Evolutionary conservation across 1,140 invertebrate species (phyloP).

Genomic region (Solenopsis fugax): DNA sequence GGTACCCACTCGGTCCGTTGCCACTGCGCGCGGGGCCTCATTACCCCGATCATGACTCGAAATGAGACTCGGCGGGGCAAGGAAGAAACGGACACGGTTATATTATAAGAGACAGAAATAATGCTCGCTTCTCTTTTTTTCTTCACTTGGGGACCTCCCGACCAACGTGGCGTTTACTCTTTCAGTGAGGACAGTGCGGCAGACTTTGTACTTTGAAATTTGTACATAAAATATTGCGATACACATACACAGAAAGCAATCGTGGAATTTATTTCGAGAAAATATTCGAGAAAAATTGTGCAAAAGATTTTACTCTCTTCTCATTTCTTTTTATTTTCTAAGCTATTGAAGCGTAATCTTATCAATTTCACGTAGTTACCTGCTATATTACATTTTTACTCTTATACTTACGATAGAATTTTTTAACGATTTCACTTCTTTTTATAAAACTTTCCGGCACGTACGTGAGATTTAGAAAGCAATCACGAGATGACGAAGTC

Average conservation of each 20-base stretch:
- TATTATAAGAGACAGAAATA: constrained; percentile 86
- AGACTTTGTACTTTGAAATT: constrained; percentile 13
- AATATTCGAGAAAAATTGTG: background rate
- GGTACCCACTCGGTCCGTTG: constrained; percentile 64
- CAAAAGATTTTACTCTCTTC: background rate
- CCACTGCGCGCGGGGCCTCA: constrained; percentile 81
- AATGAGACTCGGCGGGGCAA: constrained; percentile 79
- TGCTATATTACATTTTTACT: constrained; percentile 31
- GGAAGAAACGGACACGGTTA: constrained; percentile 85
- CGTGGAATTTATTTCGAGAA: background rate
- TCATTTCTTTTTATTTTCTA: background rate
- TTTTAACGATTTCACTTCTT: constrained; percentile 28
- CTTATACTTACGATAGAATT: background rate
- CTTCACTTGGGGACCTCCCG: constrained; percentile 61
- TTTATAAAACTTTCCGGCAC: constrained; percentile 50
- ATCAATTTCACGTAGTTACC: constrained; percentile 24
- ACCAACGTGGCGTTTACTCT: constrained; percentile 18
- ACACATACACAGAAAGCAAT: background rate
- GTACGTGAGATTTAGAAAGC: constrained; percentile 73
- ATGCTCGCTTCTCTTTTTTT: constrained; percentile 83
- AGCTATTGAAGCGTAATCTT: constrained; percentile 20
- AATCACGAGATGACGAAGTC: constrained; percentile 59
- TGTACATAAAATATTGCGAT: constrained; percentile 15
- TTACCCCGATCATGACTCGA: constrained; percentile 86
- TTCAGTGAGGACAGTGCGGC: constrained; percentile 8